phyloP scores from a whole-genome alignment of 2,113 vertebrate species.

The Ia io region DNA sequence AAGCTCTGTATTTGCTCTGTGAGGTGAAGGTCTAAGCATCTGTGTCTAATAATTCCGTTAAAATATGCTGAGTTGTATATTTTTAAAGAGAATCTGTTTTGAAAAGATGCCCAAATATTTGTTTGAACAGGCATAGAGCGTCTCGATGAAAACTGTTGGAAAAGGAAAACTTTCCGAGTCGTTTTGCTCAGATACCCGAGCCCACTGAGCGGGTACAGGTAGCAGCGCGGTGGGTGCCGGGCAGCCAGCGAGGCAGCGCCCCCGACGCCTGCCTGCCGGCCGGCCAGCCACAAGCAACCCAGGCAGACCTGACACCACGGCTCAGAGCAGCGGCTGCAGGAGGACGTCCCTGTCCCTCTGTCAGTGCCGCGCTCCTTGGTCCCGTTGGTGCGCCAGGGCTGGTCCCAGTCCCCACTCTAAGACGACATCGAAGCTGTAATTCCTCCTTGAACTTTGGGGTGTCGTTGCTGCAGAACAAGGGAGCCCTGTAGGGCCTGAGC shows the following conservation, averaged over 20 bases:
- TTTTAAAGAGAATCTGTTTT: slow-evolving; percentile 61
- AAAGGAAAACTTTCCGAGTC: slow-evolving; percentile 62
- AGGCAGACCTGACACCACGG: no score
- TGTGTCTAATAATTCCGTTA: slow-evolving; percentile 60
- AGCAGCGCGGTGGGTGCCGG: slow-evolving; percentile 37
- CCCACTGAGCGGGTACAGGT: slow-evolving; percentile 55
- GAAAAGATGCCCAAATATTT: slow-evolving; percentile 67
- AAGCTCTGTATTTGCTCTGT: slow-evolving; percentile 31
- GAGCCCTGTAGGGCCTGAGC: not conserved
- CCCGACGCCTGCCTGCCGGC: no score
- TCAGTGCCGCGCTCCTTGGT: no score
- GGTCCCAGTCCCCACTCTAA: no score
- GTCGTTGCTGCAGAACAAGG: not conserved
- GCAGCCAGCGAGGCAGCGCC: not conserved
- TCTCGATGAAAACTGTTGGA: slow-evolving; percentile 62
- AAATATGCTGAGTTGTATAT: slow-evolving; percentile 57
- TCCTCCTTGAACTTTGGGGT: not conserved
- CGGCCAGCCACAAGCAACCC: no score
- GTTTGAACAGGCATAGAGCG: slow-evolving; percentile 55
- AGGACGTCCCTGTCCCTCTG: no score
- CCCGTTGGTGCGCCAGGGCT: no score
- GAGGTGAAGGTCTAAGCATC: slow-evolving; percentile 39
- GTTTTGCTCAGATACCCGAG: slow-evolving; percentile 29
- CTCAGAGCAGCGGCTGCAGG: no score
- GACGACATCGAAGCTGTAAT: no score